phyloP scores from a whole-genome alignment of 2,888 invertebrate species.

The Seira musarum region DNA sequence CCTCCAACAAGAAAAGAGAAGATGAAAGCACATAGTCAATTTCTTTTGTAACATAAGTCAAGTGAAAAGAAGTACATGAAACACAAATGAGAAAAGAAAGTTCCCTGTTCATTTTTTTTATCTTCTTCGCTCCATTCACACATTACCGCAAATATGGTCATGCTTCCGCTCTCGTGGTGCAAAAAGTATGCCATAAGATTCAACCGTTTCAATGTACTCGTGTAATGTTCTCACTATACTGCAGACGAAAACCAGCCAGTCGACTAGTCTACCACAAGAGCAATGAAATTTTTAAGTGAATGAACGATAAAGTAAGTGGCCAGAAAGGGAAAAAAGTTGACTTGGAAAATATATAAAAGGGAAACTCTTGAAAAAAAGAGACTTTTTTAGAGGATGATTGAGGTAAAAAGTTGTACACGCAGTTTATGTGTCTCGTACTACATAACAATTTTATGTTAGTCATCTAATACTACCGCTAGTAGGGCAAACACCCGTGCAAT shows the following conservation, averaged over 20 bases:
- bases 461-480: constrained; percentile 29
- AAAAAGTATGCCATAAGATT: neutral
- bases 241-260: neutral
- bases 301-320: constrained; percentile 39
- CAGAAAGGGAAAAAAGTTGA: neutral
- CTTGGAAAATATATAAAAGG: neutral
- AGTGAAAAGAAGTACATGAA: neutral
- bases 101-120: neutral
- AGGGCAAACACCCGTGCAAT: too few relatives aligned
- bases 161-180: neutral
- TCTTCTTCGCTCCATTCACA: constrained; percentile 16
- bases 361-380: neutral
- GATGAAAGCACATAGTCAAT: neutral
- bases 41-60: neutral
- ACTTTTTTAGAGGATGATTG: constrained; percentile 34
- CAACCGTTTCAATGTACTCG: neutral
- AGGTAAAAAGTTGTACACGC: constrained; percentile 39
- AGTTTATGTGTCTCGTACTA: constrained; percentile 18
- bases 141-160: constrained; percentile 6
- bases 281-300: constrained; percentile 31
- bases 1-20: constrained; percentile 28
- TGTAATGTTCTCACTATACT: constrained; percentile 1
- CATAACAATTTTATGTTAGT: constrained; percentile 50
- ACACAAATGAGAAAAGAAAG: neutral
- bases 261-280: neutral